phyloP scores from a whole-genome alignment of 2,113 vertebrate genomes.

The Coregonus clupeaformis region DNA sequence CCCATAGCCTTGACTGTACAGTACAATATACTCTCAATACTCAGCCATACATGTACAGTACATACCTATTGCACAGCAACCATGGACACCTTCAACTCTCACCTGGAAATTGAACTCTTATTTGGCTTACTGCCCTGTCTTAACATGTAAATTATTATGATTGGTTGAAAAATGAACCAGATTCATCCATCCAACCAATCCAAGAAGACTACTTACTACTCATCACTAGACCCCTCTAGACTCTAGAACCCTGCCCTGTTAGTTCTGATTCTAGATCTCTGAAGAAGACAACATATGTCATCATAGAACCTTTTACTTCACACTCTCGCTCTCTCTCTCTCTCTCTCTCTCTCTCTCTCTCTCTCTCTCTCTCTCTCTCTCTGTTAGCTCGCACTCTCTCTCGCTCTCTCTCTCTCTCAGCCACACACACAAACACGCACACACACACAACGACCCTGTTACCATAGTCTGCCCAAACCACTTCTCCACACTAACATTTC shows the following conservation, averaged over 20 bases:
- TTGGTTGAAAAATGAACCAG: background rate
- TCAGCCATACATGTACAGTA: background rate
- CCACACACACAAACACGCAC: conserved; percentile 16
- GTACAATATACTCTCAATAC: background rate
- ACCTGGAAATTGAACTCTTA: background rate
- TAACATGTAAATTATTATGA: background rate
- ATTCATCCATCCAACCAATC: background rate
- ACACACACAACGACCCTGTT: background rate
- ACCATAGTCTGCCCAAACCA: too few relatives aligned
- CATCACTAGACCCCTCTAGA: background rate
- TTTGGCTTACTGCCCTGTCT: background rate
- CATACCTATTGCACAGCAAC: too few relatives aligned
- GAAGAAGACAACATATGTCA: background rate
- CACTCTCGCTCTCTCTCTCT: too few relatives aligned
- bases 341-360: too few relatives aligned
- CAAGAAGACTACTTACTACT: background rate
- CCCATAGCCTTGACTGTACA: background rate
- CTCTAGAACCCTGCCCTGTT: too few relatives aligned
- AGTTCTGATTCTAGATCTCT: background rate
- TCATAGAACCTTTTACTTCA: background rate
- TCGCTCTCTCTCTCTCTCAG: background rate
- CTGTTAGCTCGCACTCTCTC: too few relatives aligned
- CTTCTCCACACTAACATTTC: too few relatives aligned
- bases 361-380: too few relatives aligned
- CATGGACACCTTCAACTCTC: too few relatives aligned